Evolutionary conservation across 2,888 invertebrate species (phyloP), one percentile per base, ranked within the genome.

Genomic region (Euclidia mi): DNA sequence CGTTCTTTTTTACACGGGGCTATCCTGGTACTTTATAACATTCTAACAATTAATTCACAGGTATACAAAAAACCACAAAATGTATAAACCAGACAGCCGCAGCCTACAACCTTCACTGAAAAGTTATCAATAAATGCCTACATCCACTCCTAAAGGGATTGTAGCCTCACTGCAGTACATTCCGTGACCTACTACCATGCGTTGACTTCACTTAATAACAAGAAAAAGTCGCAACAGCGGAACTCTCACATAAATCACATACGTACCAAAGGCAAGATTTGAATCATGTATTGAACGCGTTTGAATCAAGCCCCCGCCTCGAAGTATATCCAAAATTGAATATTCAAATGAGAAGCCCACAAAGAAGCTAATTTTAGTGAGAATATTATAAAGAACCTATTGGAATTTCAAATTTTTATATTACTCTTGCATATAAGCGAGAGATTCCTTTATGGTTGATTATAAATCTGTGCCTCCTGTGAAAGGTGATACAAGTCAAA

Each of bases 281-380:
- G 44, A 43, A 45, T 57, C 46, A 17, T 40, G 47, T 32, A 52
- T 34, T 43, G 37, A 47, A 52, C 44, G 32, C 14, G 3, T n/a
- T n/a, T n/a, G 50, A 73, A 57, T 57, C 61, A 57, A 51, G 44
- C 46, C 64, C 43, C 59, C 46, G 63, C 52, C 56, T 51, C n/a
- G n/a, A n/a, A 46, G 50, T 43, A 56, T 42, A 60, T 43, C 29
- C 40, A 52, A 43, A 67, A 61, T 65, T 51, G 18, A 64, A 63
- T 68, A 77, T 75, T 75, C 76, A 68, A 76, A 70, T 65, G 42
- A 60, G 57, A 43, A 31, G 31, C 34, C 63, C 66, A 76, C 76
- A 72, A 76, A 73, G 71, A 61, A 61, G 63, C 64, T 73, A 78
- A 78, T 79, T 74, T 67, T 71, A 72, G 76, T 71, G 65, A 68